Percentiles rank a stretch among this genome's conserved stretches.
Conservation (phyloP, 2,888 invertebrate genomes). For the Andrena flavipes region DNA sequence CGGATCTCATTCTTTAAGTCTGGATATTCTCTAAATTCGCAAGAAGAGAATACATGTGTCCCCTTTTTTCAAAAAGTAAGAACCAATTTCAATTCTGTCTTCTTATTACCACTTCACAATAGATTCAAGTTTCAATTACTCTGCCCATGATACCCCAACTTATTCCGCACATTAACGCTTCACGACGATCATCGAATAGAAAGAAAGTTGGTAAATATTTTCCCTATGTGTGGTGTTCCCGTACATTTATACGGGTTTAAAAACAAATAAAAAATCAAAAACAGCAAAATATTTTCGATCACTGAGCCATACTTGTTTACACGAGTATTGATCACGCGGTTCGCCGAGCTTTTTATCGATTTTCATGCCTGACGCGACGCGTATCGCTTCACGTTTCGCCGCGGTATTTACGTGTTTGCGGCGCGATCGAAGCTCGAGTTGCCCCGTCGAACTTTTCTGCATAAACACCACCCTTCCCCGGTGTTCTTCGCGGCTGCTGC, state of each 20-base stretch:
- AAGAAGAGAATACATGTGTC: neutral
- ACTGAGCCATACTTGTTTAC: conserved; percentile 24
- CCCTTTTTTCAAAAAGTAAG: too few species aligned
- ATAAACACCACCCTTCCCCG: conserved; percentile 3
- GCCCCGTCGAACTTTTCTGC: conserved; percentile 6
- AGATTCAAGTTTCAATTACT: too few species aligned
- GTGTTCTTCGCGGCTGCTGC: conserved; percentile 25
- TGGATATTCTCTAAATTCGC: conserved; percentile 32
- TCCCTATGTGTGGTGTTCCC: neutral
- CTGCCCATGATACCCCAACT: too few species aligned
- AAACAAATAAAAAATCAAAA: neutral
- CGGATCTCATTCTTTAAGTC: conserved; percentile 46
- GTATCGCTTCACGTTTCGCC: neutral
- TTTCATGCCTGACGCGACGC: neutral
- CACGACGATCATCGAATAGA: too few species aligned
- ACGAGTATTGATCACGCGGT: conserved; percentile 17
- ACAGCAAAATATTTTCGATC: neutral
- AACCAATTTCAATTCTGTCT: too few species aligned
- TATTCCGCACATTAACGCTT: too few species aligned
- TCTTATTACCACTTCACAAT: too few species aligned
- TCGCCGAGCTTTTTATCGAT: conserved; percentile 20
- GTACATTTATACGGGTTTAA: neutral
- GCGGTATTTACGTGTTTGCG: conserved; percentile 13
- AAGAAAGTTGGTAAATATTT: neutral
- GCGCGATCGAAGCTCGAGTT: conserved; percentile 27